Evolutionary conservation across 2,113 vertebrate species (phyloP).

Genomic region (Tetraodon nigroviridis): DNA sequence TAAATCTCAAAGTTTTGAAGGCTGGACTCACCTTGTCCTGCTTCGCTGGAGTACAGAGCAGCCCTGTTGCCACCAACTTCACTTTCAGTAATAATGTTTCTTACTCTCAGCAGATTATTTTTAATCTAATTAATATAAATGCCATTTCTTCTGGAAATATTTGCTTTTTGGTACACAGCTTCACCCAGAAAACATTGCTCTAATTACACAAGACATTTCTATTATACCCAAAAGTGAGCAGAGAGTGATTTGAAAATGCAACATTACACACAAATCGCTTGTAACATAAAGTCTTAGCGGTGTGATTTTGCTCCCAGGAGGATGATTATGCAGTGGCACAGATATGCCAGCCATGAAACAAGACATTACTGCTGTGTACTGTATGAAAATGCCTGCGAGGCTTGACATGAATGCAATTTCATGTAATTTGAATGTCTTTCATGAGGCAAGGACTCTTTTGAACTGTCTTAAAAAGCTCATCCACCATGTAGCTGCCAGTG

Average conservation of each 20-base stretch:
- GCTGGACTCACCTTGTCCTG: conserved; percentile 72
- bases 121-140: background rate
- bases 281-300: conserved; percentile 30
- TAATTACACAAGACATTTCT: conserved; percentile 15
- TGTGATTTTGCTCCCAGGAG: conserved; percentile 46
- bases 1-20: conserved; percentile 67
- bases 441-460: conserved; percentile 74
- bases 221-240: background rate
- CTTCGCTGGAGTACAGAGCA: conserved; percentile 39
- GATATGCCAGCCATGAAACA: conserved; percentile 54
- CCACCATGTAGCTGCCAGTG: conserved; percentile 67
- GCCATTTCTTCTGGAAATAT: too few relatives aligned
- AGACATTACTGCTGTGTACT: conserved; percentile 67
- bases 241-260: conserved; percentile 21
- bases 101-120: background rate
- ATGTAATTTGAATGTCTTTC: conserved; percentile 76
- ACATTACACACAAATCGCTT: conserved; percentile 37
- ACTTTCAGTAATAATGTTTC: conserved; percentile 11
- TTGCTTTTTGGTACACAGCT: conserved; percentile 9
- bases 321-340: conserved; percentile 49
- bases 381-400: conserved; percentile 70
- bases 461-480: conserved; percentile 72
- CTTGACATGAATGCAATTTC: conserved; percentile 74
- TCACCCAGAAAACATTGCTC: conserved; percentile 12
- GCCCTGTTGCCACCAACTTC: conserved; percentile 6